Evolutionary conservation across 1,140 invertebrate genomes (phyloP), one percentile per base, ranked within the genome.

Genomic region (Papilio aristodemus): DNA sequence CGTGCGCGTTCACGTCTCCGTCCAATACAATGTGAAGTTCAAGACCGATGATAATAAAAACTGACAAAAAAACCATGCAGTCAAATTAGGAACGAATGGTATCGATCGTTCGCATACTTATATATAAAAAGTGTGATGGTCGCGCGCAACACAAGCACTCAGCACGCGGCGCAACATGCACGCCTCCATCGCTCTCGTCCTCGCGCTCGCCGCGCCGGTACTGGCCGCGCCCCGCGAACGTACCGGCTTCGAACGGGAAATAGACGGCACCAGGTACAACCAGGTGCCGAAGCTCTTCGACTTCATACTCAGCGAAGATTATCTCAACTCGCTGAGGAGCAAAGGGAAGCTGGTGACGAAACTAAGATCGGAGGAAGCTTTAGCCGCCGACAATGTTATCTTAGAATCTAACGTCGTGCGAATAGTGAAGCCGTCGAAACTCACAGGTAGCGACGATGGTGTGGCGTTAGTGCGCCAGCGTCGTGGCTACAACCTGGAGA

Each of bases 401-500:
- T 74, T 92, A 60, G 81, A 92, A 75, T 91, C 90, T 0, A 91
- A 91, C 58, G 77, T 90, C 5, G 81, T 92, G 70, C 86, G 78
- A 58, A 84, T 92, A 36, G 71, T 90, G 37, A 81, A 80, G 67
- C 86, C 90, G 1, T 32, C 73, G 6, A 84, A 81, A 62, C 85
- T 80, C 71, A 70, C 71, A 0, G 71, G 70, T 22, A 70, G 73
- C 37, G 73, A 73, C 32, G 80, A 80, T 50, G 75, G 66, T 17
- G 78, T 70, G 36, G 80, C 81, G 62, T 77, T 88, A 17, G 84
- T 90, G 64, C 76, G 91, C 69, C 81, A 83, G 59, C 79, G 86
- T n/a, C 84, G 91, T 9, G 91, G 91, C n/a, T 92, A 92, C 76
- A 92, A 92, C 77, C 74, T 92, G 59, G 90, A 92, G 76, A 87